A percentile compares a stretch with the other conserved stretches of the same genome.
Evolutionary conservation across 1,140 invertebrate genomes (phyloP).

Genomic region (Triops longicaudatus): DNA sequence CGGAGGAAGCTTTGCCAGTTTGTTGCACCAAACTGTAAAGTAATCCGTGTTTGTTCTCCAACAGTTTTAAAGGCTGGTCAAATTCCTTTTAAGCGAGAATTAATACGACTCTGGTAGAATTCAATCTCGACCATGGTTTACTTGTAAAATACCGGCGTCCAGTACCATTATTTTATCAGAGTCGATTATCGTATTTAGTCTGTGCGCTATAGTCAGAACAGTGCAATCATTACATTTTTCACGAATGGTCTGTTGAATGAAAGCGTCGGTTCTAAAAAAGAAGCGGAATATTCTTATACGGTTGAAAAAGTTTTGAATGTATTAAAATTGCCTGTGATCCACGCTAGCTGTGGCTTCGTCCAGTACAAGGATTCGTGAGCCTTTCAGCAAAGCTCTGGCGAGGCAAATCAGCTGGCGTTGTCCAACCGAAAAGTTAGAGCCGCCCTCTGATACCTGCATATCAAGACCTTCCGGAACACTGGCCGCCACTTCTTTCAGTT

Average conservation of each 20-base stretch:
- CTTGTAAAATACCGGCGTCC: constrained; percentile 47
- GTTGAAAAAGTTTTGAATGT: neutral
- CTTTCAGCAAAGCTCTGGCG: constrained; percentile 52
- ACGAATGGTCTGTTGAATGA: constrained; percentile 64
- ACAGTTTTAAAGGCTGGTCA: constrained; percentile 37
- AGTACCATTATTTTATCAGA: constrained; percentile 66
- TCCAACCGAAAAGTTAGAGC: constrained; percentile 68
- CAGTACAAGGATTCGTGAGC: constrained; percentile 55
- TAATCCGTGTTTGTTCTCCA: constrained; percentile 35
- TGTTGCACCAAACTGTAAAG: constrained; percentile 31
- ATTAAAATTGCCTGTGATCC: constrained; percentile 46
- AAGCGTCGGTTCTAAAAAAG: constrained; percentile 48
- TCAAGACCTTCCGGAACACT: constrained; percentile 56
- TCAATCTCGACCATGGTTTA: constrained; percentile 15
- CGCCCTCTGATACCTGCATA: constrained; percentile 61
- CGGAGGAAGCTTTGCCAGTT: constrained; percentile 18
- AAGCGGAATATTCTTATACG: neutral
- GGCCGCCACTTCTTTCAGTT: constrained; percentile 55
- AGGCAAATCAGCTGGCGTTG: constrained; percentile 65
- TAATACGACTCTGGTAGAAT: neutral
- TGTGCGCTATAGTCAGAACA: constrained; percentile 76
- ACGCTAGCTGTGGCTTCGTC: constrained; percentile 68
- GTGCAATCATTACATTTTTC: constrained; percentile 64
- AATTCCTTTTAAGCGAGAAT: constrained; percentile 36
- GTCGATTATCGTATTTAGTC: constrained; percentile 59